Base-by-base conservation (phyloP, 2,888 invertebrate species). In the Pristionchus maxplancki region DNA sequence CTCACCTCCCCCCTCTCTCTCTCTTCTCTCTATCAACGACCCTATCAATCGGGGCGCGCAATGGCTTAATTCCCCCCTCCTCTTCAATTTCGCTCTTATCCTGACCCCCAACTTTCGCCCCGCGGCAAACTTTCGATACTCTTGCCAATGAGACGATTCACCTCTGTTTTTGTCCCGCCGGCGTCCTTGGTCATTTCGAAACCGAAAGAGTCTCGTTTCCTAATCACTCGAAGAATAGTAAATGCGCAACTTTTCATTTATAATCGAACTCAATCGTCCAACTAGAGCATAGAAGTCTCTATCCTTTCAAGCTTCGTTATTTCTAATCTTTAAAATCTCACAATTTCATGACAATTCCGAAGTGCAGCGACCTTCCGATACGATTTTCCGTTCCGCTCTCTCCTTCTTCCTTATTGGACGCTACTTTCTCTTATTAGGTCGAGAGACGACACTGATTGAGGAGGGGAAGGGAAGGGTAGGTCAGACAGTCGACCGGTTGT, bases 91-190 rank as follows among this genome's bases (percentile, higher is more conserved):
- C 82, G 1, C 53, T 53, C 34, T 83, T 44, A 53, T 83, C 82
- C 82, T 83, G 53, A 53, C 53, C 82, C 82, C 37, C 44, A 83
- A 50, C 82, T 83, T 53, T 53, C 82, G 48, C 78, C 71, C 78
- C 34, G 78, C 40, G 78, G 78, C 44, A 40, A 78, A 78, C 78
- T 78, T 78, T 78, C 78, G 4, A 13, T 20, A 67, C 64, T 34
- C 64, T 31, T 34, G 64, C 67, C 67, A 1, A 58, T 58, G 58
- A 58, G 58, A 58, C 74, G 24, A 40, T 31, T 74, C 74, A 74
- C 40, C 24, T 40, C 40, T 37, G n/a, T 37, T 37, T 74, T 74
- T 74, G 31, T 11, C 64, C 64, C 34, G 4, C 31, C 31, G 64
- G 28, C 17, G 64, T 13, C 64, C 64, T 64, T 64, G 64, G 64